A percentile compares a stretch with the other conserved stretches of the same genome.
These are phyloP conservation scores for Myotis planiceps DNA, from an alignment of 2,797 vertebrate genomes.

Conservation along the genomic window DNA sequence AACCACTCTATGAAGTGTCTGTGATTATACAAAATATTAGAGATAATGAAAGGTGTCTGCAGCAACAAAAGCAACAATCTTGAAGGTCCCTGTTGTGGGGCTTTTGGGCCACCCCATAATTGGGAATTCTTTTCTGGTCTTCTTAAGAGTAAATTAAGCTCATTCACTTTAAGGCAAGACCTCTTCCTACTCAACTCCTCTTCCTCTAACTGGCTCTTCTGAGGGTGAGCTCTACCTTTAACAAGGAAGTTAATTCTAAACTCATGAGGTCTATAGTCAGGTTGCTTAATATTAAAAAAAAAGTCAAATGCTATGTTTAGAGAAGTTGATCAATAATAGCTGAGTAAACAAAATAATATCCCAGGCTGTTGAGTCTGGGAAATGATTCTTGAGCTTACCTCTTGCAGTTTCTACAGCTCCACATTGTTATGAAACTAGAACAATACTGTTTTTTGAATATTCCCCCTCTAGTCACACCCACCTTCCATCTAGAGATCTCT, in stretches of 20 bases:
- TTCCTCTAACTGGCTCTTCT: neutral
- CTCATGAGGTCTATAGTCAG: neutral
- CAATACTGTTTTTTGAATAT: neutral
- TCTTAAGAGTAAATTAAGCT: neutral
- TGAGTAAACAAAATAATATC: conserved; percentile 34
- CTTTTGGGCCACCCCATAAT: rapidly evolving
- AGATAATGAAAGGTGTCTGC: neutral
- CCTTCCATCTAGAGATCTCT: neutral
- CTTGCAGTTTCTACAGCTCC: neutral
- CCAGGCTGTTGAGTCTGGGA: neutral
- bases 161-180: neutral
- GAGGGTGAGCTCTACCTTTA: neutral
- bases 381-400: neutral
- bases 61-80: neutral
- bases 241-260: neutral
- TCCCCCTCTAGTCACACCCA: neutral
- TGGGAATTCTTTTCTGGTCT: neutral
- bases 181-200: neutral
- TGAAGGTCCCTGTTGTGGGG: neutral
- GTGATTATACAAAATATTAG: neutral
- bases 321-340: conserved; percentile 43
- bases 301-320: conserved; percentile 1
- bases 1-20: neutral
- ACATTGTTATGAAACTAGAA: neutral
- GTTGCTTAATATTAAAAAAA: conserved; percentile 43